These are phyloP conservation scores for Acrocephalus kingi DNA, from an alignment of 2,113 vertebrate species.

Conservation along the genomic window DNA sequence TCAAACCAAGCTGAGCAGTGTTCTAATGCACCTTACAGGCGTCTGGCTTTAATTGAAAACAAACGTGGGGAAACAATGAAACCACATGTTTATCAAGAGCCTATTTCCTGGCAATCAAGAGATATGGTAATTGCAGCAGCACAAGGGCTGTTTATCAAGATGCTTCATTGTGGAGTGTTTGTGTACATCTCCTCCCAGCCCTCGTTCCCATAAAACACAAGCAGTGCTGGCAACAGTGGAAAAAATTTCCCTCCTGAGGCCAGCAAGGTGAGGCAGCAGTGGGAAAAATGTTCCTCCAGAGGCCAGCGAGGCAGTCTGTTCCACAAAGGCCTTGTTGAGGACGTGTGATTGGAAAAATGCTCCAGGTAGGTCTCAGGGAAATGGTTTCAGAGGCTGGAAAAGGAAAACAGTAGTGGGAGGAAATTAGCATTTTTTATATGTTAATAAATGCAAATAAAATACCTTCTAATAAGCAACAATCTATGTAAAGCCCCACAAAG, in stretches of 20 bases:
- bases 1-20: neutral
- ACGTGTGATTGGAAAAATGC: neutral
- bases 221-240: neutral
- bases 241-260: neutral
- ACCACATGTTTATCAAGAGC: neutral
- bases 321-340: neutral
- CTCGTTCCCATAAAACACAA: neutral
- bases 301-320: neutral
- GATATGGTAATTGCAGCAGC: neutral
- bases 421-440: neutral
- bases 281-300: neutral
- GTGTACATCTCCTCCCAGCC: neutral
- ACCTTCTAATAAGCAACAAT: neutral
- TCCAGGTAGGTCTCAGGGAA: neutral
- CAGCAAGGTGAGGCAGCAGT: neutral
- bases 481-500: neutral
- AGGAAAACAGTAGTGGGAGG: neutral
- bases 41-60: slow-evolving; percentile 23
- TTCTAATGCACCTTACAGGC: neutral
- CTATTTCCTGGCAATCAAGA: slow-evolving; percentile 3
- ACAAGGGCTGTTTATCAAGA: neutral
- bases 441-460: neutral
- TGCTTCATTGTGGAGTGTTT: neutral
- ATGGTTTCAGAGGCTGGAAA: neutral
- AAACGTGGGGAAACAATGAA: neutral